These are phyloP conservation scores for Brachionus manjavacas DNA, from an alignment of 1,140 invertebrate species.

Conservation along the genomic window DNA sequence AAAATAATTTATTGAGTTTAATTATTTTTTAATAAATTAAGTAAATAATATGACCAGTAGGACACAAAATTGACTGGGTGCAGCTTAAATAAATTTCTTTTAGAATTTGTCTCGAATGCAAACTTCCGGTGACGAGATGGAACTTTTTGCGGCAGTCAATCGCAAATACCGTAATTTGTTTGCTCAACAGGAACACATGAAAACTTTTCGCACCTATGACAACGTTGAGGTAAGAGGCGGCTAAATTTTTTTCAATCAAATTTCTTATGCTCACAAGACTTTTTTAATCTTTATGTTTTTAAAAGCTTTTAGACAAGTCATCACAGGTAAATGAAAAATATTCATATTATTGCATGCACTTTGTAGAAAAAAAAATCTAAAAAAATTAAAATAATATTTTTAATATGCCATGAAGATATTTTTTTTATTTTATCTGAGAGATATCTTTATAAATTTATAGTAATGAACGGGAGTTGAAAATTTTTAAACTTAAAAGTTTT, in stretches of 20 bases:
- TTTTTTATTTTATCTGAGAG: not conserved
- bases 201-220: slow-evolving; percentile 54
- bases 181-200: slow-evolving; percentile 53
- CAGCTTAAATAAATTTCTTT: not conserved
- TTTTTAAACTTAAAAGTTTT: too few species aligned
- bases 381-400: not conserved
- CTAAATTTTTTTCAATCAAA: not conserved
- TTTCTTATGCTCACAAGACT: not conserved
- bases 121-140: slow-evolving; percentile 56
- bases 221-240: slow-evolving; percentile 48
- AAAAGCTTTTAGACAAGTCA: not conserved
- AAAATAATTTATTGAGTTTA: too few species aligned
- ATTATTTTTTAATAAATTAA: too few species aligned
- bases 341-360: not conserved
- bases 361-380: not conserved
- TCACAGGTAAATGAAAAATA: not conserved
- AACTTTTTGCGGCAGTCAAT: slow-evolving; percentile 54
- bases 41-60: too few species aligned
- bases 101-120: slow-evolving; percentile 52
- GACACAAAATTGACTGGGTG: too few species aligned
- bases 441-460: too few species aligned
- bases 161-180: slow-evolving; percentile 52
- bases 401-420: not conserved
- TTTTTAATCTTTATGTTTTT: not conserved
- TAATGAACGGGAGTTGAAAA: too few species aligned